Evolutionary conservation across 2,888 invertebrate genomes (phyloP), one percentile per base, ranked within the genome.

Genomic region (Trimorus sp.): DNA sequence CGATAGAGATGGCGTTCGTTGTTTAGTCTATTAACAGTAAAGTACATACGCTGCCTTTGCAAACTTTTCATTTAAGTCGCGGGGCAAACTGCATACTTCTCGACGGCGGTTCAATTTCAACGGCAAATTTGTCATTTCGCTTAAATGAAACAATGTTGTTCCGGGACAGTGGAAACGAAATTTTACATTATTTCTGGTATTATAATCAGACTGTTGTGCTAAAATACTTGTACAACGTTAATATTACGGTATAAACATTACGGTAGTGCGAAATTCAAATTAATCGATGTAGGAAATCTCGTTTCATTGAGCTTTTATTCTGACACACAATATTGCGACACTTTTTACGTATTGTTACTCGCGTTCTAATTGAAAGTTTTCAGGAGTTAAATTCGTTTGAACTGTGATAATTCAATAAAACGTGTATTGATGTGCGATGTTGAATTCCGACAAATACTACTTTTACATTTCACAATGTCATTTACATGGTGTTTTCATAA

Each of bases 11-110:
- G 65, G 65, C 42, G 75, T 80, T 75, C 75, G 79, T 80, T 75
- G 70, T 80, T 80, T 65, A 70, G 66, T 75, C 49, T 75, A 70
- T 70, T 70, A 75, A 80, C 75, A 79, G 69, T 74, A 74, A 74
- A 69, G 15, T 65, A 71, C 58, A 16, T 75, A 56, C 69, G 75
- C 70, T 63, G 63, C 53, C 58, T 65, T 63, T 79, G 79, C 58
- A 74, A 79, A 75, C 53, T 75, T 69, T 70, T 65, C 60, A 65
- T 65, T 75, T 45, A 70, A 7, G 65, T 73, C 48, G 53, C 36
- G 37, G 62, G 37, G 42, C 53, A 78, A 79, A 79, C 73, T 79
- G 74, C 79, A 58, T 63, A 74, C 45, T 54, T 74, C 26, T 73
- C 66, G 65, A 45, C 37, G 9, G 48, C 15, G 12, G 62, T 56